phyloP scores from a whole-genome alignment of 1,140 invertebrate genomes.

The Lanistes nyassanus region DNA sequence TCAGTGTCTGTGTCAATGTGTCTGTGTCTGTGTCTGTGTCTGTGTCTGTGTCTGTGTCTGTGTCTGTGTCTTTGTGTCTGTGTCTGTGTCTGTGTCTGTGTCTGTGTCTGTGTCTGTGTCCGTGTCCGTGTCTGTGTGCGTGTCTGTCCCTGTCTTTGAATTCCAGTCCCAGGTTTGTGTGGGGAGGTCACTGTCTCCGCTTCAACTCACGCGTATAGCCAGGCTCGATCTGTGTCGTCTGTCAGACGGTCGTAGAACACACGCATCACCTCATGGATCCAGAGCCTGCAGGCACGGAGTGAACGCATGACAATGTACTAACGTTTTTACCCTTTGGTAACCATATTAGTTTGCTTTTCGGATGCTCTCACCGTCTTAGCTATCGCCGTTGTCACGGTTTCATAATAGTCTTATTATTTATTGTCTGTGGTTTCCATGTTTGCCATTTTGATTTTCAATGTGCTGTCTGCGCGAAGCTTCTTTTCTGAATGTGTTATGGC shows the following conservation, averaged over 20 bases:
- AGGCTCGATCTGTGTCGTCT: conserved; percentile 63
- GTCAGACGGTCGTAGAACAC: conserved; percentile 68
- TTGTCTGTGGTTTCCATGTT: too few relatives aligned
- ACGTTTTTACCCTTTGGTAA: too few relatives aligned
- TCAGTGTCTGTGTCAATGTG: conserved; percentile 7
- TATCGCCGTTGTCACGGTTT: too few relatives aligned
- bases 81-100: conserved; percentile 8
- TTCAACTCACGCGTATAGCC: conserved; percentile 66
- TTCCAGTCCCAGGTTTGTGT: background rate
- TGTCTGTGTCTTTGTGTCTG: conserved; percentile 14
- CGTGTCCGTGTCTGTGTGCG: background rate
- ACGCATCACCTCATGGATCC: conserved; percentile 68
- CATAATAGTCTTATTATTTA: too few relatives aligned
- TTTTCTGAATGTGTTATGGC: too few relatives aligned
- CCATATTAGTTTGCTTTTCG: too few relatives aligned
- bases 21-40: conserved; percentile 11
- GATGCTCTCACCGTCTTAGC: too few relatives aligned
- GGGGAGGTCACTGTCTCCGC: too few relatives aligned
- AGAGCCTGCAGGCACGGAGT: conserved; percentile 63
- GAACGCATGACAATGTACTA: too few relatives aligned
- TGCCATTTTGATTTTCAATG: too few relatives aligned
- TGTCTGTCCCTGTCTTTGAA: too few relatives aligned
- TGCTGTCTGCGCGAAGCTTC: too few relatives aligned
- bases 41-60: conserved; percentile 9
- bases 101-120: background rate